Percentiles rank a stretch among this genome's conserved stretches.
These are phyloP conservation scores for Cheirogaleus medius DNA, from an alignment of 2,113 vertebrate species.

Conservation along the genomic window DNA sequence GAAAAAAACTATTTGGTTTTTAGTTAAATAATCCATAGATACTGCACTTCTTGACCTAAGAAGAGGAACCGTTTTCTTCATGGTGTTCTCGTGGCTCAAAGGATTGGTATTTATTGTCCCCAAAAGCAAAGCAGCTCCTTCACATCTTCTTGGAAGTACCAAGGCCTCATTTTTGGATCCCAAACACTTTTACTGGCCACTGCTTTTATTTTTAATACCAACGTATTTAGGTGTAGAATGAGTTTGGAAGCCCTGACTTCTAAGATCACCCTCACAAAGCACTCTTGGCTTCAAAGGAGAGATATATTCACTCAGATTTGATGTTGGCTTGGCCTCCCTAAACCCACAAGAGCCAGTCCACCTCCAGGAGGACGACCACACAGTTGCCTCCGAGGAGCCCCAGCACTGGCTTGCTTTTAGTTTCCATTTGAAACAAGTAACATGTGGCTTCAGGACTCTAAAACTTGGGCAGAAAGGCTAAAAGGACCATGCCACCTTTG, in stretches of 20 bases:
- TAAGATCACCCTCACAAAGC: background rate
- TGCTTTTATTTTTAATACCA: background rate
- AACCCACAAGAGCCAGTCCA: too few species aligned
- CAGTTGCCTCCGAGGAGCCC: background rate
- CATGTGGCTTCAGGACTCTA: accelerated
- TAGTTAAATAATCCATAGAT: background rate
- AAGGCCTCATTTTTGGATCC: background rate
- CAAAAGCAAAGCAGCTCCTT: background rate
- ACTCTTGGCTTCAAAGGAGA: background rate
- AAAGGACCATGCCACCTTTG: background rate
- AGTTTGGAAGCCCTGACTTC: background rate
- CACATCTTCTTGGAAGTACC: background rate
- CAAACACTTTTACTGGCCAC: background rate
- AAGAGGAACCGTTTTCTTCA: background rate
- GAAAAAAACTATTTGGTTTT: background rate
- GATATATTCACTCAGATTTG: accelerated
- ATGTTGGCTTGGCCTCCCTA: background rate
- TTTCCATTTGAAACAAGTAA: background rate
- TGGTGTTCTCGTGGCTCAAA: background rate
- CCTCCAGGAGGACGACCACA: background rate
- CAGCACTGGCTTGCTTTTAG: background rate
- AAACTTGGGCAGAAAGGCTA: background rate
- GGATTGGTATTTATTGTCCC: background rate
- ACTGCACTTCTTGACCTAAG: background rate
- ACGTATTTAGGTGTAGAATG: background rate